phyloP scores from a whole-genome alignment of 2,113 vertebrate species.

The Lycocorax pyrrhopterus region DNA sequence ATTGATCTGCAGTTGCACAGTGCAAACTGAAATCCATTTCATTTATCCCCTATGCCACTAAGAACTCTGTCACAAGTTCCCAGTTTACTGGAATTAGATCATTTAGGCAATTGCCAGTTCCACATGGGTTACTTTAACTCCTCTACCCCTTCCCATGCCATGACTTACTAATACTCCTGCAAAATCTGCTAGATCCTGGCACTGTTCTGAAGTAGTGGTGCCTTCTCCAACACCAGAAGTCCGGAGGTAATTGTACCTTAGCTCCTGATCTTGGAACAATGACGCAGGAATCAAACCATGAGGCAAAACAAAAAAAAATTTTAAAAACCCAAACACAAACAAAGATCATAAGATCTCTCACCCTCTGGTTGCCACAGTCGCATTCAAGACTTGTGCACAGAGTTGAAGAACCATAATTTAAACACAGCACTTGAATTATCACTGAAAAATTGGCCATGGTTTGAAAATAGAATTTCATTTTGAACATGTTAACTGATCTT shows the following conservation, averaged over 20 bases:
- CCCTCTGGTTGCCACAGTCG: fast-evolving
- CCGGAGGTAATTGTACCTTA: neutral
- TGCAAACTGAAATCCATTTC: neutral
- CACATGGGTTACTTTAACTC: neutral
- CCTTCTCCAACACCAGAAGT: neutral
- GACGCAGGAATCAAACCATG: neutral
- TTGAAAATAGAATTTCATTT: neutral
- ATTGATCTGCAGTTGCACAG: neutral
- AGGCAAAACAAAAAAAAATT: neutral
- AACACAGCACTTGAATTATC: neutral
- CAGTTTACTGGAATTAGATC: neutral
- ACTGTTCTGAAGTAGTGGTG: neutral
- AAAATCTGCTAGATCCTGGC: neutral
- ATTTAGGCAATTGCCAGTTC: neutral
- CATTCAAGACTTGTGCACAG: neutral
- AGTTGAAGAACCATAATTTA: neutral
- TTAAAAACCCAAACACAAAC: neutral
- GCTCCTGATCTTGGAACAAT: neutral
- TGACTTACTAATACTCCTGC: neutral
- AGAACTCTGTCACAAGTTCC: neutral
- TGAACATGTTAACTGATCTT: neutral
- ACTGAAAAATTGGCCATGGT: neutral
- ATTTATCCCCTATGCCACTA: neutral
- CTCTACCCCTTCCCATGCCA: neutral
- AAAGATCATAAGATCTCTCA: neutral